phyloP scores from a whole-genome alignment of 2,113 vertebrate genomes.

The Phrynocephalus versicolor region DNA sequence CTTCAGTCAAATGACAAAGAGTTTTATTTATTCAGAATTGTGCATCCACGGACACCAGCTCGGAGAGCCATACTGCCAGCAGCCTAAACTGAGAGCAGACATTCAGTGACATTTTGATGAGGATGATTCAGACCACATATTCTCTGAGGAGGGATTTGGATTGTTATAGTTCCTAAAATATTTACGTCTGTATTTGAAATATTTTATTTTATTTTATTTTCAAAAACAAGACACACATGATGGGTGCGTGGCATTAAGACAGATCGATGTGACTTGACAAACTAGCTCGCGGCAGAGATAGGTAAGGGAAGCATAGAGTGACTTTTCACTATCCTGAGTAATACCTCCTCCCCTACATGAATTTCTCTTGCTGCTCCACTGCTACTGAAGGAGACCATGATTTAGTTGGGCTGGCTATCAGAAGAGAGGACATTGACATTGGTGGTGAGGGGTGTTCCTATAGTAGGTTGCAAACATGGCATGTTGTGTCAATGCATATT shows the following conservation, averaged over 20 bases:
- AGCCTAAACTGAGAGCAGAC: slow-evolving; percentile 59
- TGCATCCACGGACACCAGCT: slow-evolving; percentile 44
- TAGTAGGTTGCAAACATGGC: too few species aligned
- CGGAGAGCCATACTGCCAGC: slow-evolving; percentile 55
- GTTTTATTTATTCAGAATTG: slow-evolving; percentile 44
- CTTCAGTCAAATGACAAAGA: slow-evolving; percentile 44
- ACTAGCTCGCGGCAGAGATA: too few species aligned
- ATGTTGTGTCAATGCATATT: too few species aligned
- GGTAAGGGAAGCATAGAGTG: not conserved
- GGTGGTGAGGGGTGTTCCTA: not conserved
- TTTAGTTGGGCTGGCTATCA: not conserved
- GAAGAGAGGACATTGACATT: not conserved
- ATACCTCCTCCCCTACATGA: not conserved
- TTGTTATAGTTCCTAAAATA: slow-evolving; percentile 56
- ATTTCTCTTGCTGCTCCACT: not conserved
- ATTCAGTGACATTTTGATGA: slow-evolving; percentile 60
- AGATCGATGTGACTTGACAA: slow-evolving; percentile 9
- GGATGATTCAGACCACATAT: slow-evolving; percentile 38
- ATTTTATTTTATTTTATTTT: not conserved
- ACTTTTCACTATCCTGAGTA: not conserved
- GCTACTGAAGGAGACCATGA: too few species aligned
- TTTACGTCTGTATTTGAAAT: slow-evolving; percentile 45
- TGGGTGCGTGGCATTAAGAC: not conserved
- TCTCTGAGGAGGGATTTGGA: slow-evolving; percentile 32
- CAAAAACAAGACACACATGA: slow-evolving; percentile 1